Percentiles rank a stretch among this genome's conserved stretches.
These are phyloP conservation scores for Volucella inanis DNA, from an alignment of 2,888 invertebrate species.

Conservation along the genomic window DNA sequence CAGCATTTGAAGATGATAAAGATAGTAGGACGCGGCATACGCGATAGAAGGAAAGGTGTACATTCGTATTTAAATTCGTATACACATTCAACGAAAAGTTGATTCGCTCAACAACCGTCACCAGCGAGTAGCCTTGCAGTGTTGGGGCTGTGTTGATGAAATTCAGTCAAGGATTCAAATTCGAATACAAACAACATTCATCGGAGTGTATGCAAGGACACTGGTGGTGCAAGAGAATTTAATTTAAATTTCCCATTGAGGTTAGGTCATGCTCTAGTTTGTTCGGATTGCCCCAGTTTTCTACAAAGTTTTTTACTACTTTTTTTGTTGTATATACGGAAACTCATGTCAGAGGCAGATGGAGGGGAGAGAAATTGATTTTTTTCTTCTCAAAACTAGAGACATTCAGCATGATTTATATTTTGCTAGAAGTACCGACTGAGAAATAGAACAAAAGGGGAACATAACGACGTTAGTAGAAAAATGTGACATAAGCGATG, in stretches of 20 bases:
- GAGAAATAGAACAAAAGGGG: too few relatives aligned
- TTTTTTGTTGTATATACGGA: slow-evolving; percentile 15
- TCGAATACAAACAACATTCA: slow-evolving; percentile 19
- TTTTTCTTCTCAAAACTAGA: slow-evolving; percentile 29
- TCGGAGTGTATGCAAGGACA: slow-evolving; percentile 20
- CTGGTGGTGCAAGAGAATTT: slow-evolving; percentile 57
- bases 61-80: too few relatives aligned
- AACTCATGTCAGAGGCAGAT: slow-evolving; percentile 25
- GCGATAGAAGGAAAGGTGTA: too few relatives aligned
- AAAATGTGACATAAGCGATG: too few relatives aligned
- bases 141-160: slow-evolving; percentile 41
- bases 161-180: slow-evolving; percentile 64
- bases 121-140: slow-evolving; percentile 41
- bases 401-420: slow-evolving; percentile 39
- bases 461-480: too few relatives aligned
- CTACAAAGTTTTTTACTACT: slow-evolving; percentile 3
- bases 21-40: background rate
- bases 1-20: slow-evolving; percentile 15
- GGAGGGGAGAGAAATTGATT: slow-evolving; percentile 33
- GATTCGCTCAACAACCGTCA: background rate
- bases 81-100: too few relatives aligned
- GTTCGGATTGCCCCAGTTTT: slow-evolving; percentile 59
- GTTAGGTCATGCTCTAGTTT: slow-evolving; percentile 71
- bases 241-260: slow-evolving; percentile 67
- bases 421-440: background rate